Percentiles rank a stretch among this genome's conserved stretches.
Conservation (phyloP, 2,888 invertebrate genomes). For the Epicampocera succincta region DNA sequence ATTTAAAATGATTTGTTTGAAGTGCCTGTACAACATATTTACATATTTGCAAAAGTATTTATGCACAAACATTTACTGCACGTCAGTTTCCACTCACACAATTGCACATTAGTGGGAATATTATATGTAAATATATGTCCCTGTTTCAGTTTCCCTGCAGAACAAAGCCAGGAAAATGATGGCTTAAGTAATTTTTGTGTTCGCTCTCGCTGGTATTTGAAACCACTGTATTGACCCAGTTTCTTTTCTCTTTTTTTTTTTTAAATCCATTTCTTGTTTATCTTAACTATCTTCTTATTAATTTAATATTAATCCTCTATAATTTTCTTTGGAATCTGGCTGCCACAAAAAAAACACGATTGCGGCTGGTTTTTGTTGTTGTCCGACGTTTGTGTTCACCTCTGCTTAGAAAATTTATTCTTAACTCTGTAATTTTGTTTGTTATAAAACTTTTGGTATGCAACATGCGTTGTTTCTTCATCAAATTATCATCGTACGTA, state of each 20-base stretch:
- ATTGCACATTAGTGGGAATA: too few species aligned
- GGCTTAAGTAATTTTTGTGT: conserved; percentile 39
- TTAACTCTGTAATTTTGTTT: conserved; percentile 57
- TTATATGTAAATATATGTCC: not conserved
- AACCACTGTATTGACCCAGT: conserved; percentile 67
- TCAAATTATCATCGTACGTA: conserved; percentile 62
- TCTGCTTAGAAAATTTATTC: conserved; percentile 36
- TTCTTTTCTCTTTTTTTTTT: conserved; percentile 32
- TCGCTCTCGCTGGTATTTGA: conserved; percentile 45
- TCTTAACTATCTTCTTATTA: conserved; percentile 65
- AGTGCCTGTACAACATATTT: not conserved
- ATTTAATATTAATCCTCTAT: conserved; percentile 67
- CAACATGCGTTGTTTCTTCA: conserved; percentile 44
- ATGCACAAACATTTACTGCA: not conserved
- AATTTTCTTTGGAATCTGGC: conserved; percentile 65
- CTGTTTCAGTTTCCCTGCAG: not conserved
- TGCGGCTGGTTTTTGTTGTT: not conserved
- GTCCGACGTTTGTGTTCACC: not conserved
- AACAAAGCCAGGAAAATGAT: conserved; percentile 4
- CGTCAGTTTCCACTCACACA: too few species aligned
- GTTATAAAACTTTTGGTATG: conserved; percentile 41
- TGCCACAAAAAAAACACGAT: not conserved
- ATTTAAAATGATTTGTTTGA: conserved; percentile 59
- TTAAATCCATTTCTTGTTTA: conserved; percentile 46
- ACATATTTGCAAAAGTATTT: not conserved